phyloP scores from a whole-genome alignment of 2,888 invertebrate species.

The Drosophila peninsularis region DNA sequence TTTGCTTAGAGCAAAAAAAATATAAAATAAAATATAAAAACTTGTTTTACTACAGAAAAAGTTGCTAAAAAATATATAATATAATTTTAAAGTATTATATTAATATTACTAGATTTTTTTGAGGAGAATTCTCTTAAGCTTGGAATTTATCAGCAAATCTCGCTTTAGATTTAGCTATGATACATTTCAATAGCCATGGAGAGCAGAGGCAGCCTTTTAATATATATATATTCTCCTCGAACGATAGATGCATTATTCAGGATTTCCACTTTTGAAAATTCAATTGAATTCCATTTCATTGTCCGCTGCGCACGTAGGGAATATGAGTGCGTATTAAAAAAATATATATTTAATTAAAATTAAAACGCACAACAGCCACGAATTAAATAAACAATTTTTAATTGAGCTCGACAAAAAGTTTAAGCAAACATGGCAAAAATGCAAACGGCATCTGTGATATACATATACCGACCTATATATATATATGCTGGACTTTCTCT shows the following conservation, averaged over 20 bases:
- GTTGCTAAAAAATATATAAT: too few species aligned
- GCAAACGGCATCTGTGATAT: conserved; percentile 35
- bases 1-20: background rate
- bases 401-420: conserved; percentile 71
- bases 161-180: background rate
- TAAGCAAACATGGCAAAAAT: conserved; percentile 60
- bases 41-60: too few species aligned
- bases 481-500: background rate
- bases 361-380: conserved; percentile 67
- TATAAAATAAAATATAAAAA: too few species aligned
- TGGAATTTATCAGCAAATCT: too few species aligned
- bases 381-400: conserved; percentile 76
- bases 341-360: conserved; percentile 73
- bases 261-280: conserved; percentile 38
- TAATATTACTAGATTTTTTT: too few species aligned
- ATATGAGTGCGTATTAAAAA: conserved; percentile 24
- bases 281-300: conserved; percentile 48
- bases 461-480: background rate
- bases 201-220: conserved; percentile 4
- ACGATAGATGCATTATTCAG: conserved; percentile 37
- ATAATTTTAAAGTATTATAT: too few species aligned
- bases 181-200: conserved; percentile 5
- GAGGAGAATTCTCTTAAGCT: background rate
- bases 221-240: background rate
- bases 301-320: conserved; percentile 23